Evolutionary conservation across 2,888 invertebrate genomes (phyloP).

Genomic region (Hemistola chrysoprasaria): DNA sequence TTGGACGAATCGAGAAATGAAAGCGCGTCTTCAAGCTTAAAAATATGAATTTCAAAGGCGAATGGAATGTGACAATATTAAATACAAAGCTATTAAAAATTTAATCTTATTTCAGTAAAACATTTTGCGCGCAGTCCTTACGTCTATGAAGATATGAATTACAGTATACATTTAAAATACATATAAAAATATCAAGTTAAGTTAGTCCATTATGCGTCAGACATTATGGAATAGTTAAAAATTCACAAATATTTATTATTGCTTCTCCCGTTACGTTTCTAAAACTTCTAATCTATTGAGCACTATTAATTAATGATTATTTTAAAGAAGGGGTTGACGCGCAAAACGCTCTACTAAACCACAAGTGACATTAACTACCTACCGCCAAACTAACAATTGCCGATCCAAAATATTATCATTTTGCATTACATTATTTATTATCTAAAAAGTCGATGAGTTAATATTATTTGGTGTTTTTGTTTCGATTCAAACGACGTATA

Average conservation of each 20-base stretch:
- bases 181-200: slow-evolving; percentile 80
- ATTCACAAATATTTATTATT: slow-evolving; percentile 71
- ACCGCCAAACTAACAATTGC: slow-evolving; percentile 63
- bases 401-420: slow-evolving; percentile 72
- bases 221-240: slow-evolving; percentile 49
- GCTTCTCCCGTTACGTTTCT: slow-evolving; percentile 64
- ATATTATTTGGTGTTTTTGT: slow-evolving; percentile 79
- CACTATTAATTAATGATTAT: slow-evolving; percentile 60
- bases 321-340: slow-evolving; percentile 56
- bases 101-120: slow-evolving; percentile 29
- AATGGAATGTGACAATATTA: too few relatives aligned
- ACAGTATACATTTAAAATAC: slow-evolving; percentile 78
- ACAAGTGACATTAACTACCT: slow-evolving; percentile 54
- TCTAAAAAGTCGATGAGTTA: slow-evolving; percentile 81
- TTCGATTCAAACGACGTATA: slow-evolving; percentile 65
- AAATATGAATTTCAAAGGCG: too few relatives aligned
- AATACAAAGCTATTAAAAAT: slow-evolving; percentile 31
- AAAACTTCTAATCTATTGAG: slow-evolving; percentile 69
- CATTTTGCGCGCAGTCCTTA: slow-evolving; percentile 63
- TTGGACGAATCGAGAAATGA: slow-evolving; percentile 1
- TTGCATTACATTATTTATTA: slow-evolving; percentile 73
- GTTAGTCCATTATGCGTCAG: slow-evolving; percentile 48
- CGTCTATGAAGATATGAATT: slow-evolving; percentile 79
- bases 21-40: too few relatives aligned
- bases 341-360: slow-evolving; percentile 67